Conservation (phyloP, 2,888 invertebrate genomes). For the Trichogramma dendrolimi region DNA sequence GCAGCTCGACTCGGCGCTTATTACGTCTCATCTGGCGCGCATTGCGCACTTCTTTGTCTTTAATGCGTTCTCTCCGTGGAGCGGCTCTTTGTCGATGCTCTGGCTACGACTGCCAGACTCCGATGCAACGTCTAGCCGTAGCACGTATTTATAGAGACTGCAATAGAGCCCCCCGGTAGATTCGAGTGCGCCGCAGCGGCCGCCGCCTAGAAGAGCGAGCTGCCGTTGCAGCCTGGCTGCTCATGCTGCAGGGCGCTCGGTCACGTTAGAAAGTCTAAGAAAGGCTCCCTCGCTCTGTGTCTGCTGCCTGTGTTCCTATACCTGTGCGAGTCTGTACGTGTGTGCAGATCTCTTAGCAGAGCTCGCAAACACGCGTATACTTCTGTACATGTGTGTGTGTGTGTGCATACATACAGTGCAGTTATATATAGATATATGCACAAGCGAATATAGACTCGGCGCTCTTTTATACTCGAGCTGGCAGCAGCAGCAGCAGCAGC, state of each 20-base stretch:
- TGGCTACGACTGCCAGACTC: not conserved
- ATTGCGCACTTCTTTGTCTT: no score
- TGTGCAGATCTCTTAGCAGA: not conserved
- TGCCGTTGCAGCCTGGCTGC: not conserved
- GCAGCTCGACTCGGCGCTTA: no score
- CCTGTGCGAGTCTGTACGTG: not conserved
- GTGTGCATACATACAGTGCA: no score
- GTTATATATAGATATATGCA: no score
- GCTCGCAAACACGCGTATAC: not conserved
- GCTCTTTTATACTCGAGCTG: no score
- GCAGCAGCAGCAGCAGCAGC: not conserved
- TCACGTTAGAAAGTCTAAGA: conserved; percentile 49
- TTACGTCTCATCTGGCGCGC: no score
- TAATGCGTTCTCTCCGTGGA: not conserved
- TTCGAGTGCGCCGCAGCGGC: not conserved
- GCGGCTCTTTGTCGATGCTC: not conserved
- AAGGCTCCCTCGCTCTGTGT: conserved; percentile 14
- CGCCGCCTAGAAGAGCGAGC: not conserved
- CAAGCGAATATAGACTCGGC: no score
- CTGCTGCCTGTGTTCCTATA: not conserved
- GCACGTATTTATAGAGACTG: no score
- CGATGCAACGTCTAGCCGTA: no score
- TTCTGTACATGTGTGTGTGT: no score
- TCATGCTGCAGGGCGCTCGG: conserved; percentile 42
- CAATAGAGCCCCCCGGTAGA: not conserved